A percentile compares a stretch with the other conserved stretches of the same genome.
Conservation (phyloP, 2,888 invertebrate genomes). For the Rotaria socialis region DNA sequence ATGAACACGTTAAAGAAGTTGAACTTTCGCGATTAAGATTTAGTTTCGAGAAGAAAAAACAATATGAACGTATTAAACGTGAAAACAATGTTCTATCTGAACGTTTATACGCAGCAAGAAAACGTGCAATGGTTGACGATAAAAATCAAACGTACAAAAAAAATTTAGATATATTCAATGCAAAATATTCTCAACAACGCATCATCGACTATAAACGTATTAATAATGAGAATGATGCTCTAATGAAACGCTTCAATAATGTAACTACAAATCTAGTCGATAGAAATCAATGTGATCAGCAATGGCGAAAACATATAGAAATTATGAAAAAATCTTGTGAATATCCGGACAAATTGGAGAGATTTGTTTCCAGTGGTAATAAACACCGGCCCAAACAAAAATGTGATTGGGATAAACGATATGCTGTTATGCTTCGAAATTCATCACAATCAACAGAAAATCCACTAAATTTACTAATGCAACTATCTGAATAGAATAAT, state of each 20-base stretch:
- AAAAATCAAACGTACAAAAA: background rate
- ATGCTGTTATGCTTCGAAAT: no score
- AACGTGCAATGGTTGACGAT: background rate
- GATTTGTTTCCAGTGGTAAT: background rate
- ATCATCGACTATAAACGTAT: background rate
- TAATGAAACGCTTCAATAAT: background rate
- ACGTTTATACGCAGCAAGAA: background rate
- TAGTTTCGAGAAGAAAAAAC: background rate
- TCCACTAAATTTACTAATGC: no score
- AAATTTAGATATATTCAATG: background rate
- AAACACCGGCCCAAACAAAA: background rate
- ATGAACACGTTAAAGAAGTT: background rate
- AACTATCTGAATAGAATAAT: no score
- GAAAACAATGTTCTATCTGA: background rate
- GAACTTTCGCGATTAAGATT: background rate
- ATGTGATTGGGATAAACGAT: background rate
- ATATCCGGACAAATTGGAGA: conserved; percentile 21
- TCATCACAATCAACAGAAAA: no score
- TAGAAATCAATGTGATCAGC: background rate
- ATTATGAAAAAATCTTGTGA: conserved; percentile 4
- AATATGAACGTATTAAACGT: background rate
- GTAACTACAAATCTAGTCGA: background rate
- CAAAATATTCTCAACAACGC: conserved; percentile 27
- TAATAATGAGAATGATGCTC: background rate
- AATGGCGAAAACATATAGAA: background rate